Evolutionary conservation across 2,113 vertebrate species (phyloP).

Genomic region (Ochotona curzoniae): DNA sequence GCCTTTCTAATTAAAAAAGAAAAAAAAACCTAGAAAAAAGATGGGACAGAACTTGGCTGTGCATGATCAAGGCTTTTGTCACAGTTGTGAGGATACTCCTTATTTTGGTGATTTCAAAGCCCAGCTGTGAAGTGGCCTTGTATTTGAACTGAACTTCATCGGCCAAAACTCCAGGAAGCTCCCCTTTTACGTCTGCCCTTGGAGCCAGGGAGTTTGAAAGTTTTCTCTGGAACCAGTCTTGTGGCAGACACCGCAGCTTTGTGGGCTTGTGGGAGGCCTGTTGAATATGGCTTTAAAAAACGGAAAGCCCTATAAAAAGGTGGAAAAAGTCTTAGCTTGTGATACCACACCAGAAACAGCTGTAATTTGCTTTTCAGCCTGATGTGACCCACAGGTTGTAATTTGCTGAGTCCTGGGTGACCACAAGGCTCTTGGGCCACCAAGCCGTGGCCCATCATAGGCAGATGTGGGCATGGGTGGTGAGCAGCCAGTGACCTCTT

Average conservation of each 20-base stretch:
- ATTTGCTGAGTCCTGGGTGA: background rate
- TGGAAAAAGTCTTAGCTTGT: background rate
- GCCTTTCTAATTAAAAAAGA: too few relatives aligned
- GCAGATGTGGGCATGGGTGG: background rate
- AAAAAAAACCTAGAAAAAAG: too few relatives aligned
- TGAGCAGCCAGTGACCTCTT: background rate
- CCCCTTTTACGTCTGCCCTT: background rate
- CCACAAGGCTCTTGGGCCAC: background rate
- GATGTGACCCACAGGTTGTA: background rate
- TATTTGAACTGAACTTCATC: background rate
- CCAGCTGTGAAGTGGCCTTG: background rate
- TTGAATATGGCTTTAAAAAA: background rate
- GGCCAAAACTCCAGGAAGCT: constrained; percentile 4
- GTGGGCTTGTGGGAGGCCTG: background rate
- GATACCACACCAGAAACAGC: background rate
- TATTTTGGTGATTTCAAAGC: background rate
- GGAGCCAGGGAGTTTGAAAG: background rate
- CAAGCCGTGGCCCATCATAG: background rate
- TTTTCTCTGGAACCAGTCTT: background rate
- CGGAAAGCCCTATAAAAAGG: background rate
- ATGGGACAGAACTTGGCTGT: background rate
- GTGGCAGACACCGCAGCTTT: background rate
- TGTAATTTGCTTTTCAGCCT: background rate
- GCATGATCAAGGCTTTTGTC: background rate
- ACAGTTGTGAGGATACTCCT: background rate